Base-by-base conservation (phyloP, 2,113 vertebrate species). In the Saccopteryx leptura region DNA sequence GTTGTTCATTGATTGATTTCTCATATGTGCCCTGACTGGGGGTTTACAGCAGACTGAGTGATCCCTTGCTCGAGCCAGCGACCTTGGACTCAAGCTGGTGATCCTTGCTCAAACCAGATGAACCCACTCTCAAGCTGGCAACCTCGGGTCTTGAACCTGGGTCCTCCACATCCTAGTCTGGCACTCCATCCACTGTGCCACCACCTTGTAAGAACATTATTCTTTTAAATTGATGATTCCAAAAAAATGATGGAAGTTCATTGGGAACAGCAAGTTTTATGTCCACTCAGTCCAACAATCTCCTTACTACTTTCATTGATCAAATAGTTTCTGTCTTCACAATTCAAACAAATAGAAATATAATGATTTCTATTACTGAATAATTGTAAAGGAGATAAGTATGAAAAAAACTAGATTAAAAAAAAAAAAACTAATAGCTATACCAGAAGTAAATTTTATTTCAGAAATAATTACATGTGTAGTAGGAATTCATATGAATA, bases 301-400 rank as follows among this genome's bases (percentile, higher is more conserved):
- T 91, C 74, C 56, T 80, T 96, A 74, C 26, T 28, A 90, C n/a
- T 91, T n/a, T 12, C 52, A 90, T 83, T 89, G 91, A 83, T 91
- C 33, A 90, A 97, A 93, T 96, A 96, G 97, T 96, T 85, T 21
- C 0, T 1, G 17, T 91, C 11, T 79, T 94, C 95, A 90, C 89
- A 97, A 52, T 52, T 98, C 92, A 74, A 95, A 96, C 96, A 93
- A 97, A 89, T 79, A 97, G 4, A 23, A 97, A 94, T 95, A 33
- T 5, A 94, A 63, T 14, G 75, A 24, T 39, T 24, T 93, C 28
- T 93, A 75, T 87, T 93, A 74, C 54, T 82, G 63, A n/a, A 9
- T 79, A 79, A 88, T 90, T 54, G 76, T 66, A 83, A 95, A 60
- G 72, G 31, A 92, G 52, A 92, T 50, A 58, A 17, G 2, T 54